Evolutionary conservation across 2,797 vertebrate genomes (phyloP), one percentile per base, ranked within the genome.

Genomic region (Cheirogaleus major): DNA sequence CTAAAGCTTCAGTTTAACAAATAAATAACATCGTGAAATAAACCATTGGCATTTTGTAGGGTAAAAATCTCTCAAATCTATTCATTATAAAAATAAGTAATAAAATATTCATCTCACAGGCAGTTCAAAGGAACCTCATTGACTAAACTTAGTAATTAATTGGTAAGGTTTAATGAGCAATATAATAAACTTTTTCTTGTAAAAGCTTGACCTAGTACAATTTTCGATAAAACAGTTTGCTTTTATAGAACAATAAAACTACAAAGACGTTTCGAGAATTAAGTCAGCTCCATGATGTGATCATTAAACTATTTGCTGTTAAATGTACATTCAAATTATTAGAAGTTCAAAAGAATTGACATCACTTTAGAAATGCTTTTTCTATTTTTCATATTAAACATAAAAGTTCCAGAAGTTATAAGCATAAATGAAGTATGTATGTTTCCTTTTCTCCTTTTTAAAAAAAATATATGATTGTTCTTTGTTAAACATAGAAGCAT

Each of bases 11-110:
- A 50, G 35, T 95, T 93, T 87, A 92, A 78, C 61, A 91, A 91
- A 81, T 91, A 93, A 86, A 82, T 89, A 76, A 76, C 63, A 78
- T 85, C 92, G 72, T 90, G 94, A 97, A 97, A 95, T 84, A 96
- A 97, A 90, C 89, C 96, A 70, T 17, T 97, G 88, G 83, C 89
- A 92, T 96, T 93, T 96, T 93, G 70, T 92, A 92, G 97, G 65
- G 86, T 97, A 97, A 90, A 97, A 96, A 81, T 97, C 97, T 63
- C 96, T 98, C 70, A 90, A 93, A 96, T 75, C 92, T 95, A 95
- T 75, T 97, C 61, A 91, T 38, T 97, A 85, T 98, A 96, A 97
- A 98, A 98, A 73, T 98, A 95, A 98, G 48, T 98, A 98, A 95
- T 96, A 95, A 96, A 93, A 70, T 78, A 72, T 18, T 98, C 81